Evolutionary conservation across 1,140 invertebrate species (phyloP), one percentile per base, ranked within the genome.

Genomic region (Luehdorfia chinensis): DNA sequence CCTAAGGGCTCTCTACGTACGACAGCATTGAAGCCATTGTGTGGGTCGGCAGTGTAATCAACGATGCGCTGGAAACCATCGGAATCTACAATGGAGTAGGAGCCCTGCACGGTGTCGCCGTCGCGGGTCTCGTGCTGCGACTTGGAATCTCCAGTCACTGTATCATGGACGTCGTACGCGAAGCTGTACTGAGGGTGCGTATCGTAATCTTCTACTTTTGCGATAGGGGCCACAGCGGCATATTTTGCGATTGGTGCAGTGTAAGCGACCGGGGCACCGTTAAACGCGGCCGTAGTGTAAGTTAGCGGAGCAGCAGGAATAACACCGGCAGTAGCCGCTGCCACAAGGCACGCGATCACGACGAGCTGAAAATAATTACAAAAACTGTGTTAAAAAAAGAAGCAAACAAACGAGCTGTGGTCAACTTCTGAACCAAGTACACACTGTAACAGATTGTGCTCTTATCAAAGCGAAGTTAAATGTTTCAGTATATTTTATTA

Each of bases 21-120:
- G 4, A 88, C 87, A 2, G 87, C 87, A 61, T 88, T 88, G 71
- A 89, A 89, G 41, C 88, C 88, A 34, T 87, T 87, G 57, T 87
- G 81, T 33, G 77, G 69, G 55, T 89, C 88, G 32, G 88, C 87
- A 4, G 90, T 91, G 74, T 93, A 92, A 46, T 91, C 90, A 1
- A 92, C 91, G 18, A 89, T 92, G 48, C 91, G 87, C 59, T 89
- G 90, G 53, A 87, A 89, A 44, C 91, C 91, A 63, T 93, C 91
- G 2, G 91, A 89, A 71, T 92, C 91, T n/a, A 90, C 84, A 1
- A 92, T 68, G 7, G 89, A 90, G 70, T 91, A 91, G 27, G 87
- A 87, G 43, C 91, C 91, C 59, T 90, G 87, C 4, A 91, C 89
- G 1, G 88, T 61, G 45, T 90, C 89, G 5, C 89, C 89, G 49